Conservation (phyloP, 1,140 invertebrate genomes). For the Diuraphis noxia region DNA sequence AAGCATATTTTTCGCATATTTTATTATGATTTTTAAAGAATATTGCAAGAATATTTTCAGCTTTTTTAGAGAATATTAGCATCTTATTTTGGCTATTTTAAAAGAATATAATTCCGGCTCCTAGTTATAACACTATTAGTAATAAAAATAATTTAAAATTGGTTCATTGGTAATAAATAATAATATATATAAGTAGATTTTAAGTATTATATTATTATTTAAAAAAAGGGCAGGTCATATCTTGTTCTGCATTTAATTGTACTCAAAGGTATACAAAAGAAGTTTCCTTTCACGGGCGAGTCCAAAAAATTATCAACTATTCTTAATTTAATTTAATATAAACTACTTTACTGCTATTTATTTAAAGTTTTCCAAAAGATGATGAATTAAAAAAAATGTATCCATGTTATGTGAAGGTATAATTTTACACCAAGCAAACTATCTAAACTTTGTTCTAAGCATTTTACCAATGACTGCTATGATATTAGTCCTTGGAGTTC, state of each 20-base stretch:
- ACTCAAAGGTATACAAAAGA: background rate
- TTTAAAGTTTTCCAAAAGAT: constrained; percentile 23
- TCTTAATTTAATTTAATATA: background rate
- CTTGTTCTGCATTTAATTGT: constrained; percentile 9
- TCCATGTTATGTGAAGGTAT: background rate
- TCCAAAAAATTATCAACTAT: background rate
- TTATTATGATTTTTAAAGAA: too few relatives aligned
- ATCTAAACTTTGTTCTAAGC: background rate
- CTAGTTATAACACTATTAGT: too few relatives aligned
- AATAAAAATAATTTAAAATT: too few relatives aligned
- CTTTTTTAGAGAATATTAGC: too few relatives aligned
- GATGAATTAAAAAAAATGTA: constrained; percentile 1
- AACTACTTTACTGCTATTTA: background rate
- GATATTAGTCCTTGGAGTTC: constrained; percentile 21
- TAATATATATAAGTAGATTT: too few relatives aligned
- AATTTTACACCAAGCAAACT: background rate
- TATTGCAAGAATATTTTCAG: too few relatives aligned
- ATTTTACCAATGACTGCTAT: constrained; percentile 22
- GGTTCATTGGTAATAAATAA: too few relatives aligned
- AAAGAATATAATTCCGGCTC: too few relatives aligned
- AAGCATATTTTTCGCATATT: too few relatives aligned
- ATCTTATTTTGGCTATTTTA: too few relatives aligned
- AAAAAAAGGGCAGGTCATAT: too few relatives aligned
- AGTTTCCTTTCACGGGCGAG: constrained; percentile 1
- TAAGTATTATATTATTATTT: too few relatives aligned